Conservation (phyloP, 2,797 vertebrate genomes). For the Allochrocebus solatus region DNA sequence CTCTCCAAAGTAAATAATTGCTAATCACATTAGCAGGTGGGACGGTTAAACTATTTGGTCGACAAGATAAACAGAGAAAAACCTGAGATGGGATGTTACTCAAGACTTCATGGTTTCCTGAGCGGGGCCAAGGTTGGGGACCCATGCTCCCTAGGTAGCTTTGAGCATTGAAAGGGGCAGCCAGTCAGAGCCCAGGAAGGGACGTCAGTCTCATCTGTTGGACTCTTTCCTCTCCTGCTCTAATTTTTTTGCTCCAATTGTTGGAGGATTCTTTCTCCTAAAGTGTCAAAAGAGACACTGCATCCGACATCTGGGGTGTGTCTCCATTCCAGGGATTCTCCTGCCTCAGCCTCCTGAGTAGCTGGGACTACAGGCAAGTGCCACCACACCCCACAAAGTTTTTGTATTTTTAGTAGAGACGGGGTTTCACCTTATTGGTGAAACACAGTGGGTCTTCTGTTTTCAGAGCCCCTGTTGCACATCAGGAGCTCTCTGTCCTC, state of each 20-base stretch:
- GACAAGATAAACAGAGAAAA: slow-evolving; percentile 69
- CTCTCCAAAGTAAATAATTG: slow-evolving; percentile 75
- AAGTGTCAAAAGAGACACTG: not conserved
- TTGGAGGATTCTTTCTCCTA: not conserved
- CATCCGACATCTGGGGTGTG: not conserved
- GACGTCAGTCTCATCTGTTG: not conserved
- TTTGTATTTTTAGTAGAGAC: too few species aligned
- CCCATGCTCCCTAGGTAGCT: not conserved
- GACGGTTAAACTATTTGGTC: slow-evolving; percentile 17
- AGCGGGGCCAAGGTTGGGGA: not conserved
- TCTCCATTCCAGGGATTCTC: not conserved
- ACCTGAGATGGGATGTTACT: slow-evolving; percentile 64
- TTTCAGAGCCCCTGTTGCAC: not conserved
- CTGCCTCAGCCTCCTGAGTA: too few species aligned
- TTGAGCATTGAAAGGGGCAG: not conserved
- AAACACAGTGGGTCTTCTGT: not conserved
- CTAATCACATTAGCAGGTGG: slow-evolving; percentile 43
- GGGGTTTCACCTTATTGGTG: too few species aligned
- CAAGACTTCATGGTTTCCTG: slow-evolving; percentile 60
- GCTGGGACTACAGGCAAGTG: too few species aligned
- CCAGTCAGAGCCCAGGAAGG: not conserved
- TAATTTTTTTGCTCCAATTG: not conserved
- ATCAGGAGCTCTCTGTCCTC: not conserved
- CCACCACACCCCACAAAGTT: too few species aligned
- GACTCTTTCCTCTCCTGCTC: not conserved